Base-by-base conservation (phyloP, 2,113 vertebrate species). In the Alligator sinensis region DNA sequence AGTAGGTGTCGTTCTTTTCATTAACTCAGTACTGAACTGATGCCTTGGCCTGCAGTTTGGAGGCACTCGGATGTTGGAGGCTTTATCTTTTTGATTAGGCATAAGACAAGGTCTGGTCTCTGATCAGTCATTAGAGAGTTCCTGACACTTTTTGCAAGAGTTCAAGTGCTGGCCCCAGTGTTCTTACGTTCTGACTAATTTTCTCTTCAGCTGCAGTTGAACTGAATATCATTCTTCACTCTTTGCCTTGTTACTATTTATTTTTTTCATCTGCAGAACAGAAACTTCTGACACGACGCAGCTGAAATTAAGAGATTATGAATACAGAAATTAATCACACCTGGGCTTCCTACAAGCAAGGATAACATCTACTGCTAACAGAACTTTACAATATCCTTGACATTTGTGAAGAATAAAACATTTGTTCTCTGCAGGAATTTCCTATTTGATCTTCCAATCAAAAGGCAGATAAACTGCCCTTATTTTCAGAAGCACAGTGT, bases 361-460 rank as follows among this genome's bases (percentile, higher is more conserved):
- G 81, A 84, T 60, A 80, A 92, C 83, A 86, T 15, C 55, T 9
- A 5, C 21, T 63, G n/a, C 27, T 88, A 66, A 59, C 66, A 94
- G 76, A 81, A 61, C 77, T 93, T 80, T 86, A 92, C 0, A 0
- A 95, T 87, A 82, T 70, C 89, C 61, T 74, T 25, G 93, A 38
- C 21, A 86, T 84, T 25, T 75, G 2, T 3, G 82, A 82, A 91
- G 63, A 57, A 8, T 34, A 57, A 62, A 24, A 1, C 0, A 47
- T 25, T 47, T 77, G n/a, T 1, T n/a, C 59, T 89, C 77, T 86
- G 70, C 85, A 89, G 14, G 80, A 94, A 87, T 91, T 87, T 90
- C 78, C 94, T 34, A 58, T 55, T 27, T 93, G 88, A 91, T 92
- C 38, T 75, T 94, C 63, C 77, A 92, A 68, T 84, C 75, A 89